Conservation (phyloP, 2,888 invertebrate species). For the Xylota segnis region DNA sequence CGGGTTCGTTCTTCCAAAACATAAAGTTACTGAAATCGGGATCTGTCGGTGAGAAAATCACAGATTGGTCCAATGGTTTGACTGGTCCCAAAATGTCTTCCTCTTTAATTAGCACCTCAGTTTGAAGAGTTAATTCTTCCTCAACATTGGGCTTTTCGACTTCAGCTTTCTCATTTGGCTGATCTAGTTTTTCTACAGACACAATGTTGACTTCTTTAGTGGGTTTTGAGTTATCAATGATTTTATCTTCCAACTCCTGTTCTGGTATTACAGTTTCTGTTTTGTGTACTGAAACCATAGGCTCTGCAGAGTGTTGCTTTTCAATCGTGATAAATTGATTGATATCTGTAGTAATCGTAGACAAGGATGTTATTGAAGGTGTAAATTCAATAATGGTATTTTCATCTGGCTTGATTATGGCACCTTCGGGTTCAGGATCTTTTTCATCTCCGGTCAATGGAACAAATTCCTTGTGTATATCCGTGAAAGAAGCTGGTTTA, state of each 20-base stretch:
- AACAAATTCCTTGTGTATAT: background rate
- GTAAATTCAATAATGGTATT: background rate
- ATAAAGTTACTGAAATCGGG: conserved; percentile 53
- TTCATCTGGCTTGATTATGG: background rate
- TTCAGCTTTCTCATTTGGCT: background rate
- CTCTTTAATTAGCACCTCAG: background rate
- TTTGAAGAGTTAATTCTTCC: background rate
- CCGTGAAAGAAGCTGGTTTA: background rate
- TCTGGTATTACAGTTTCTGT: background rate
- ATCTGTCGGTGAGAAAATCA: conserved; percentile 47
- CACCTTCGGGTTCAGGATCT: background rate
- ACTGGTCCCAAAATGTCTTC: background rate
- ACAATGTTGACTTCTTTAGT: background rate
- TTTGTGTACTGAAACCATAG: background rate
- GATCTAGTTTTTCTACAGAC: background rate
- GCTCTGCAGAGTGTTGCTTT: background rate
- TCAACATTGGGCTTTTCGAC: background rate
- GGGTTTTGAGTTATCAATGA: background rate
- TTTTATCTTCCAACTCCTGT: background rate
- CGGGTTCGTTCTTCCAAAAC: conserved; percentile 63
- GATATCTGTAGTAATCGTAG: background rate
- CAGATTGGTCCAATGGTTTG: background rate
- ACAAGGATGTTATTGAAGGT: background rate
- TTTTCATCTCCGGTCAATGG: too few species aligned
- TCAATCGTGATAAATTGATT: conserved; percentile 31